Conservation (phyloP, 2,113 vertebrate species). For the Erpornis zantholeuca region DNA sequence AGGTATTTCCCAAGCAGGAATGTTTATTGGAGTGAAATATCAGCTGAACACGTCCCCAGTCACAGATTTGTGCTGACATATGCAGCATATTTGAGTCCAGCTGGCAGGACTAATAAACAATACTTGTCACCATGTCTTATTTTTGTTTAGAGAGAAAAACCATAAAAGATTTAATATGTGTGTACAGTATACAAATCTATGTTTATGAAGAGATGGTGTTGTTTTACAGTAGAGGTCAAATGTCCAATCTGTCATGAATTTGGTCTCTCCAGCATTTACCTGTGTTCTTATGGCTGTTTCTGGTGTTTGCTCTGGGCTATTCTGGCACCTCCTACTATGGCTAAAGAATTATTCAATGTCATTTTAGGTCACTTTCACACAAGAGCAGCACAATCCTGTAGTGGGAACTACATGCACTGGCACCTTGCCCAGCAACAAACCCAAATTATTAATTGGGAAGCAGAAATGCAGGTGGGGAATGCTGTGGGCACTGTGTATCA, state of each 20-base stretch:
- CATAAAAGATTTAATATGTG: neutral
- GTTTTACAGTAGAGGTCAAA: neutral
- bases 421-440: slow-evolving; percentile 9
- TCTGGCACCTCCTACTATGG: neutral
- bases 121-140: neutral
- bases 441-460: slow-evolving; percentile 17
- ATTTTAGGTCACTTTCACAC: slow-evolving; percentile 23
- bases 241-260: neutral
- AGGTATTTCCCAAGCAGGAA: neutral
- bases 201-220: neutral
- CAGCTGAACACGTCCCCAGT: neutral
- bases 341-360: neutral
- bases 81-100: neutral
- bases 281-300: neutral
- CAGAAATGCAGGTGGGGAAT: neutral
- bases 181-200: neutral
- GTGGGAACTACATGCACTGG: neutral
- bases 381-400: neutral
- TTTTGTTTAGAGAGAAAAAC: neutral
- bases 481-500: neutral
- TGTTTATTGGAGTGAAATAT: neutral
- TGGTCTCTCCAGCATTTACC: neutral
- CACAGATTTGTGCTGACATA: neutral
- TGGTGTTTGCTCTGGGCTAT: neutral
- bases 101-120: neutral